Base-by-base conservation (phyloP, 92 coral and sea anemone genomes). In the Isaurus tuberculatus region DNA sequence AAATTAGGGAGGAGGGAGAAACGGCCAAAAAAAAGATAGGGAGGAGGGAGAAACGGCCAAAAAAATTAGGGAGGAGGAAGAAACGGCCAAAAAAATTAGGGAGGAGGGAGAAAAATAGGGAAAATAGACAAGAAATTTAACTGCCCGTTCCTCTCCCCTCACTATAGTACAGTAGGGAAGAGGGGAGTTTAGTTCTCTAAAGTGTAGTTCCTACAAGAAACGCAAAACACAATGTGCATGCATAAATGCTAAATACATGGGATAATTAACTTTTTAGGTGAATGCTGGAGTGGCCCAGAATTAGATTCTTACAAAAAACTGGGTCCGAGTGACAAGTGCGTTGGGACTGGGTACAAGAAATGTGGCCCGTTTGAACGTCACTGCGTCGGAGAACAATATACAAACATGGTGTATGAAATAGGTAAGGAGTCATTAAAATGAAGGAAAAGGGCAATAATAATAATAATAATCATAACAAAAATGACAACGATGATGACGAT, bases 231-330 rank as follows among this genome's bases (percentile, higher is more conserved):
- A 53, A 53, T 5, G 8, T 8, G 26, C 16, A 17, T 17, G 19
- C 22, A 16, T 17, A 17, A 55, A 3, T 55, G 4, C 0, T 19
- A 17, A n/a, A 55, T 55, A 9, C 8, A n/a, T 26, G 5, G 25
- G 8, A 17, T 57, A 22, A 63, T 9, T 63, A 13, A 63, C 34
- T 29, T 73, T 79, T 33, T 46, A 94, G 98, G 94, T 8, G 98
- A 94, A 75, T 94, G 98, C 42, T 94, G 98, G 98, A 89, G 92
- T 28, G 95, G 94, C 0, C 72, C 75, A 1, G 67, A 70, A 8
- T 77, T 53, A 6, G 58, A 86, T 14, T 79, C 75, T 1, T 87
- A 81, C 65, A 51, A 67, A 20, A 81, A 25, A 4, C 61, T 87
- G 43, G 73, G 58, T 19, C 0, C n/a, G 1, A 49, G 86, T 8